Base-by-base conservation (phyloP, 2,797 vertebrate genomes). In the Euthynnus affinis region DNA sequence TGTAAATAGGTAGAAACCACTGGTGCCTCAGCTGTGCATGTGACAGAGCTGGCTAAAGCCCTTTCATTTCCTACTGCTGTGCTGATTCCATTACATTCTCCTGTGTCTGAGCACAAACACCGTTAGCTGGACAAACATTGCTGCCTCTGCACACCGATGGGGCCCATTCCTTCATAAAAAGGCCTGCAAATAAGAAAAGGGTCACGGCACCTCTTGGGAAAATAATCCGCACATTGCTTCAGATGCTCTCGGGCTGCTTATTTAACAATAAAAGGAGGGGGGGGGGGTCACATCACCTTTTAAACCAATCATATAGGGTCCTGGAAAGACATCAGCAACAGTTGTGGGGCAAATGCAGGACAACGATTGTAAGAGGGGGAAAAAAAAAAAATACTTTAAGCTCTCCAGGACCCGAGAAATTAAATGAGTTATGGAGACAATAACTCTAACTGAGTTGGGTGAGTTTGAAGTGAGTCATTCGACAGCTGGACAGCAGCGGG, bases 1-100 rank as follows among this genome's bases (percentile, higher is more conserved):
- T 89, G 81, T 87, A 91, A 88, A 90, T 86, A 87, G 85, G 84
- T 72, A 85, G 76, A 86, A 86, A 77, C 86, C 49, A 8, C 59
- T 2, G 74, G 78, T 66, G 86, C 68, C 73, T 74, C 71, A 29
- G 73, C 72, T 65, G 78, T 69, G 67, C 74, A n/a, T 80, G 77
- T 32, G 70, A 71, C 81, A 73, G 82, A 82, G 83, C 84, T 67
- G 77, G 27, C 67, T 82, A 59, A 87, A 90, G 83, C 78, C 76
- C 74, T 81, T 89, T 91, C 84, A 88, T 88, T 90, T 88, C 86
- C 77, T 79, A 59, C 85, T 23, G 72, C 83, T 87, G 83, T 27
- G 72, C 83, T 87, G 83, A 93, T 82, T 89, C 89, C 72, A 87
- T 92, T 90, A 76, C 80, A 27, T 72, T 75, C 58, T 34, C 81